Base-by-base conservation (phyloP, 35 echinoderm and acorn worm species). In the Anneissia japonica region DNA sequence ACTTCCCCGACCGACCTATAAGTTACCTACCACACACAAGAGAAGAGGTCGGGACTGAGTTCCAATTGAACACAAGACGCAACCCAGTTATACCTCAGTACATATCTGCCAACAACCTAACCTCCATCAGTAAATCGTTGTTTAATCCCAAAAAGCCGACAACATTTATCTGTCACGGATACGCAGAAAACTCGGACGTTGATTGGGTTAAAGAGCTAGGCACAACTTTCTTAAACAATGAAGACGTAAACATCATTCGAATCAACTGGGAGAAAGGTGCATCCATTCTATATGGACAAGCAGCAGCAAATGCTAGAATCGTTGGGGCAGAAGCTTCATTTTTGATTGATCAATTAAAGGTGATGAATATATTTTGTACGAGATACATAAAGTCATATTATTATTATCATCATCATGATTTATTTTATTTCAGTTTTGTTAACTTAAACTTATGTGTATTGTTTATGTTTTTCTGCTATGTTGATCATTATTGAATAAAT, bases 221-320 rank as follows among this genome's bases (percentile, higher is more conserved):
- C 0, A 31, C 36, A 75, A 79, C 77, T 0, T 89, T 89, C 30
- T 36, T 89, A 12, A 41, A 33, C 4, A 39, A 56, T 11, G 80
- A 35, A 12, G 64, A 77, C 72, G 81, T 73, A 14, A 82, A 89
- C 37, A 81, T 89, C 0, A 83, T 89, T 31, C 38, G 77, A 32
- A 80, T 81, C 4, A 72, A 89, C 87, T 89, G 87, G 87, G 56
- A 72, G 29, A 37, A 55, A 29, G 87, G 87, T 0, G 87, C 87
- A 26, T 35, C 82, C 36, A 51, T 36, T 32, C 6, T 81, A 19
- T 89, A 89, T 40, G 51, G 30, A 9, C 36, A 9, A 2, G 46
- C 87, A 9, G 73, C 87, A n/a, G 80, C 87, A 39, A 89, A 89
- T 46, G 79, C 87, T 7, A 32, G 79, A 35, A n/a, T 89, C 17